Conservation (phyloP, 2,113 vertebrate species). For the Neofelis nebulosa region DNA sequence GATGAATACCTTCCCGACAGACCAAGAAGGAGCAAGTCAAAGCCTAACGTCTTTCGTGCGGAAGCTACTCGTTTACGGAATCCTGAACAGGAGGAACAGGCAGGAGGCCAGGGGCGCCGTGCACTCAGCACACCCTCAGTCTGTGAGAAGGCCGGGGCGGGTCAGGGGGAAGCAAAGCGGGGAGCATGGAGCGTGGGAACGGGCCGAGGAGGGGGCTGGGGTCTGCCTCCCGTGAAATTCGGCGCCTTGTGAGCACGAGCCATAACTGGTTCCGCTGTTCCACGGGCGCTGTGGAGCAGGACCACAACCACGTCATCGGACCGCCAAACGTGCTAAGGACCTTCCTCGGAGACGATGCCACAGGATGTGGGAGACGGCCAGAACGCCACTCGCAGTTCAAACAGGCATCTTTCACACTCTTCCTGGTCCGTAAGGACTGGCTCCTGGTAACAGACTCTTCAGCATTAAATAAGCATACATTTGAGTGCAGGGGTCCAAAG, state of each 20-base stretch:
- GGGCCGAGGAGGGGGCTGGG: not conserved
- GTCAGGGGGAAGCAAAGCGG: not conserved
- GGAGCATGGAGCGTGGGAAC: accelerated
- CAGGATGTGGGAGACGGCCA: not conserved
- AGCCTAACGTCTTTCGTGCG: not conserved
- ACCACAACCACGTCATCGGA: not conserved
- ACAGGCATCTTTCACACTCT: accelerated
- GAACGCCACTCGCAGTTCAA: not conserved
- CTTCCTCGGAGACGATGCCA: not conserved
- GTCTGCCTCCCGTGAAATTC: not conserved
- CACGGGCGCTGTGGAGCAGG: not conserved
- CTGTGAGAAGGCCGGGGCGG: not conserved
- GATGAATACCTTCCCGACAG: not conserved
- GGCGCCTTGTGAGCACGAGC: not conserved
- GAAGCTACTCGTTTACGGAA: not conserved
- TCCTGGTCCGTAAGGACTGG: not conserved
- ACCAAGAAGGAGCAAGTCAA: not conserved
- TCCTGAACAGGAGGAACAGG: not conserved
- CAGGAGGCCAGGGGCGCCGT: not conserved
- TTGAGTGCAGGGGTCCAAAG: not conserved
- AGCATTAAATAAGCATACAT: not conserved
- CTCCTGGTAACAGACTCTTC: not conserved
- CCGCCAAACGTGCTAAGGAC: not conserved
- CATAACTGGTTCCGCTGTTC: accelerated
- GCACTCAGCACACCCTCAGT: accelerated